Evolutionary conservation across 2,888 invertebrate genomes (phyloP), one percentile per base, ranked within the genome.

Genomic region (Galeopsomyia nigrocyanea): DNA sequence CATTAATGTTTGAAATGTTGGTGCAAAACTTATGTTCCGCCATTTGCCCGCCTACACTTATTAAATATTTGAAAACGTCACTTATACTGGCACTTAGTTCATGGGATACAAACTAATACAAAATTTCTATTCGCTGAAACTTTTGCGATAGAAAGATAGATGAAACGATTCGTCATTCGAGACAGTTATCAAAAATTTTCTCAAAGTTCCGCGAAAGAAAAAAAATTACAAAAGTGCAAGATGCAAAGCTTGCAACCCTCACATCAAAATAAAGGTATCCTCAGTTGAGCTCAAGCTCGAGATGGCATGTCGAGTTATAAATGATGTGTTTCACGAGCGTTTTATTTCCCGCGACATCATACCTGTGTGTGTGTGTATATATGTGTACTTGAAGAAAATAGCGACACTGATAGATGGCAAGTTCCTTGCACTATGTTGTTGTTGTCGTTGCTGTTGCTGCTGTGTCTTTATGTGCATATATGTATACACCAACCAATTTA

Each of bases 391-490:
- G 53, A 50, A 26, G 51, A 53, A 49, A 68, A 68, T 73, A 49
- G 68, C 67, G 73, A 73, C 73, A 69, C 64, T 73, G 73, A 73
- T 64, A 65, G 65, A 73, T 69, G 65, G 65, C 55, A 61, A 63
- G 66, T 66, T 57, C 61, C 66, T 39, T 66, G 61, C 56, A 55
- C 61, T 2, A 26, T 26, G 39, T 26, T n/a, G 10, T 21, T 49
- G 9, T 47, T 61, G 17, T 26, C 61, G 31, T n/a, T 17, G 9
- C 47, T 49, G 5, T 47, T 60, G 39, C 16, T 19, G 10, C 21
- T 39, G 17, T 16, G 17, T 3, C 9, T n/a, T 14, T 19, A 7
- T 39, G 16, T 1, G 47, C 46, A 17, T 64, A 21, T 46, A 31
- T 17, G 55, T 10, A 60, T 39, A 31, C 56, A n/a, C 16, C 47